Percentiles rank a stretch among this genome's conserved stretches.
Conservation (phyloP, 2,113 vertebrate genomes). For the Xiphorhynchus elegans region DNA sequence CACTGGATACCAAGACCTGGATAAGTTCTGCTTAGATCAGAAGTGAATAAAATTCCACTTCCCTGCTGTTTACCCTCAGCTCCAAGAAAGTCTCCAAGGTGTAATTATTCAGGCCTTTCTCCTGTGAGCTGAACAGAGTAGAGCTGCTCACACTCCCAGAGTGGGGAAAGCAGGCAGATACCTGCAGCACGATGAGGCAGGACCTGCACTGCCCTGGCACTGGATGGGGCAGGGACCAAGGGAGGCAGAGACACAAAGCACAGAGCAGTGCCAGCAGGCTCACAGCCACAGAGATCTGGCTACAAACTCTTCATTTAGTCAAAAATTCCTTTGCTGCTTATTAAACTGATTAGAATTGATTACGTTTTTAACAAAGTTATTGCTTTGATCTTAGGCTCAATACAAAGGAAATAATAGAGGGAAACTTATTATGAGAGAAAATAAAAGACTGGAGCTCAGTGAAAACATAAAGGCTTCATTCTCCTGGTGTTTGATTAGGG, state of each 20-base stretch:
- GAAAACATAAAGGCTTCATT: neutral
- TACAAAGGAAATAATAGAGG: neutral
- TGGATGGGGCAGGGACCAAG: neutral
- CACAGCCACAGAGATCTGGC: neutral
- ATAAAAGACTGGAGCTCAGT: neutral
- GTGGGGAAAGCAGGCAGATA: neutral
- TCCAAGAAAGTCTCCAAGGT: slow-evolving; percentile 10
- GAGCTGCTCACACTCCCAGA: neutral
- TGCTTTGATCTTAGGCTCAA: neutral
- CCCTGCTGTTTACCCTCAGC: neutral
- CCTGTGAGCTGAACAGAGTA: neutral
- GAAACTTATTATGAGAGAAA: neutral
- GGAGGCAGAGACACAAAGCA: neutral
- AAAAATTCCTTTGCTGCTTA: neutral
- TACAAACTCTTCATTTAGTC: neutral
- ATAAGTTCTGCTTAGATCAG: neutral
- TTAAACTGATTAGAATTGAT: neutral
- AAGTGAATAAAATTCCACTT: slow-evolving; percentile 8
- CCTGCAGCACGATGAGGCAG: fast-evolving
- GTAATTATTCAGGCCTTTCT: slow-evolving; percentile 41
- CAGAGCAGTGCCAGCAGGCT: neutral
- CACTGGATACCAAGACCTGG: neutral
- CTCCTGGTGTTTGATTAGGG: neutral
- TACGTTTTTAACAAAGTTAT: neutral
- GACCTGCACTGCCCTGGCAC: neutral